These are phyloP conservation scores for Lymantria dispar DNA, from an alignment of 2,888 invertebrate species.

Conservation along the genomic window DNA sequence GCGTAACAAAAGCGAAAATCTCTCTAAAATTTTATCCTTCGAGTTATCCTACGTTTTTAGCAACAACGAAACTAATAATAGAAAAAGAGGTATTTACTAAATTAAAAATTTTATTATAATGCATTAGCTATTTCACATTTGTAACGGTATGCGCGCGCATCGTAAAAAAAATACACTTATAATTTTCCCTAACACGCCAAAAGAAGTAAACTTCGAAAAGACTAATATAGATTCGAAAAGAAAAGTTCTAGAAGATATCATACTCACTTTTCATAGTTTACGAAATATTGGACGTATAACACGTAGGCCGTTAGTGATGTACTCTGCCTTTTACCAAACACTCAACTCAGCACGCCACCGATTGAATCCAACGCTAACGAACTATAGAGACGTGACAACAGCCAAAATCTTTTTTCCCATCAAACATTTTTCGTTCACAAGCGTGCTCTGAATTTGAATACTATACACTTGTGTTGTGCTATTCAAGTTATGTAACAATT, in stretches of 20 bases:
- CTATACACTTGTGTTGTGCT: conserved; percentile 2
- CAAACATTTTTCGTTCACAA: conserved; percentile 39
- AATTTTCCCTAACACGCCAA: no score
- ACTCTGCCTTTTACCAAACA: conserved; percentile 32
- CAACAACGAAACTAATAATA: no score
- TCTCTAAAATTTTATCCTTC: no score
- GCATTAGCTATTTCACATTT: no score
- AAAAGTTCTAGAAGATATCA: not conserved
- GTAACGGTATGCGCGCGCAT: no score
- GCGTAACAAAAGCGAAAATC: no score
- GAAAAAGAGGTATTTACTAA: no score
- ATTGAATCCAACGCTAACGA: conserved; percentile 51
- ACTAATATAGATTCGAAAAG: no score
- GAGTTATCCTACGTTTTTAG: no score
- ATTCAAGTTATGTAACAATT: conserved; percentile 4
- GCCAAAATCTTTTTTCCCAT: conserved; percentile 37
- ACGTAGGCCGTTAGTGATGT: conserved; percentile 28
- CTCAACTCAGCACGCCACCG: conserved; percentile 38
- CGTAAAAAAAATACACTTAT: no score
- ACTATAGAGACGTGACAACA: conserved; percentile 49
- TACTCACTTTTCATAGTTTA: not conserved
- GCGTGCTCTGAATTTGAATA: conserved; percentile 35
- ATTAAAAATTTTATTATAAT: no score
- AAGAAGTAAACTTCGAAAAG: no score
- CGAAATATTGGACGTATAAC: conserved; percentile 14